These are phyloP conservation scores for Pseudomyrmex pallidus DNA, from an alignment of 1,140 invertebrate species.

Conservation along the genomic window DNA sequence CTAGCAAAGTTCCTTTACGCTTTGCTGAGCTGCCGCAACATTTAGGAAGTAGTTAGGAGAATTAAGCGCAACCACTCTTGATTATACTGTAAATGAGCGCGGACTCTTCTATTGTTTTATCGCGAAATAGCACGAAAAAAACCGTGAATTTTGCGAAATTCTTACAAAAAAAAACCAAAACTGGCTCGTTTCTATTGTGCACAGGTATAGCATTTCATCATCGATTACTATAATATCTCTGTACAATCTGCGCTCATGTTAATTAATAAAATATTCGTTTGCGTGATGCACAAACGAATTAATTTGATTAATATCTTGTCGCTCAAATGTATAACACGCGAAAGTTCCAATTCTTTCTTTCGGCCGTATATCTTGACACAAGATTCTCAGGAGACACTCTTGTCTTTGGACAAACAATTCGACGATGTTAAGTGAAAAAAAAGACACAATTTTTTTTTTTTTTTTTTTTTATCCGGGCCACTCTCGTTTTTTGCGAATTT, in stretches of 20 bases:
- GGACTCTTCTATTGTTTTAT: constrained; percentile 56
- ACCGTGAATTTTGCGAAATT: background rate
- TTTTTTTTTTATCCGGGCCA: constrained; percentile 14
- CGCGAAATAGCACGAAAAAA: constrained; percentile 60
- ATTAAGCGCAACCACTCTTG: constrained; percentile 48
- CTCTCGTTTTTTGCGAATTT: constrained; percentile 27
- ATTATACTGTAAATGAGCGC: constrained; percentile 30
- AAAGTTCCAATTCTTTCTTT: background rate
- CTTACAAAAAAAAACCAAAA: background rate
- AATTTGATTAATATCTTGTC: no score
- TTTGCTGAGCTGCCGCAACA: constrained; percentile 25
- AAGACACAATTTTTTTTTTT: background rate
- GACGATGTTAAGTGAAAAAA: background rate
- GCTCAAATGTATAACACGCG: no score
- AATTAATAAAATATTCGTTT: background rate
- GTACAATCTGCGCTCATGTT: background rate
- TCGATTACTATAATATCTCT: no score
- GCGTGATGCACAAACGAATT: background rate
- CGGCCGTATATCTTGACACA: background rate
- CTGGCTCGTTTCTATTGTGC: background rate
- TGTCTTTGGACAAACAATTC: background rate
- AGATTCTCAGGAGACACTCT: background rate
- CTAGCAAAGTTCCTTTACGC: constrained; percentile 23
- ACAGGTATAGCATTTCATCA: background rate
- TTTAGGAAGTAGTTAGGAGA: constrained; percentile 49